Conservation (phyloP, 2,797 vertebrate genomes). For the Dipus sagitta region DNA sequence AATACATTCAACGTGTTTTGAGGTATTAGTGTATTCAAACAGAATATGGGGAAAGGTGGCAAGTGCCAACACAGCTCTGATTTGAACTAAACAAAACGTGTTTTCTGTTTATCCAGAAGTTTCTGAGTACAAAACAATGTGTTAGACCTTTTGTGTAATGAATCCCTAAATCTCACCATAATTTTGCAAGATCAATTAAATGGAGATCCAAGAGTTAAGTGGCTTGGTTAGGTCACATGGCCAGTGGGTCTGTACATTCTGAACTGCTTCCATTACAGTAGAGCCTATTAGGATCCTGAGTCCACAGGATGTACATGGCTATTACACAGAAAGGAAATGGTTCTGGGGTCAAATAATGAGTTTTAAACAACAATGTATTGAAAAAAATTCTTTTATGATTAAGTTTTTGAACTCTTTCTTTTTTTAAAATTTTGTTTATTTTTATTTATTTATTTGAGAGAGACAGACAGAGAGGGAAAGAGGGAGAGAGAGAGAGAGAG, state of each 20-base stretch:
- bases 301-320: not conserved
- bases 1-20: not conserved
- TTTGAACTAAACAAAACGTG: constrained; percentile 26
- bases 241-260: not conserved
- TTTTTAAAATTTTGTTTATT: no score
- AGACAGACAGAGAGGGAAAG: no score
- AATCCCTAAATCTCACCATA: not conserved
- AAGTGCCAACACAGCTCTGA: not conserved
- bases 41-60: no score
- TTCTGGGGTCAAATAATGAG: not conserved
- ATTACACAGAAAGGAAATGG: not conserved
- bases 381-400: not conserved
- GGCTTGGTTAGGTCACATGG: not conserved
- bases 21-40: not conserved
- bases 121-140: not conserved
- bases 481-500: no score
- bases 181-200: not conserved
- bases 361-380: not conserved
- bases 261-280: not conserved
- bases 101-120: not conserved
- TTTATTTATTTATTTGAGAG: no score
- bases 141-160: not conserved
- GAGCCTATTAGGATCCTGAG: not conserved
- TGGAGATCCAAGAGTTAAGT: not conserved
- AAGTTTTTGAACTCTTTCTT: not conserved